Evolutionary conservation across 2,113 vertebrate species (phyloP).

Genomic region (Donacobius atricapilla): DNA sequence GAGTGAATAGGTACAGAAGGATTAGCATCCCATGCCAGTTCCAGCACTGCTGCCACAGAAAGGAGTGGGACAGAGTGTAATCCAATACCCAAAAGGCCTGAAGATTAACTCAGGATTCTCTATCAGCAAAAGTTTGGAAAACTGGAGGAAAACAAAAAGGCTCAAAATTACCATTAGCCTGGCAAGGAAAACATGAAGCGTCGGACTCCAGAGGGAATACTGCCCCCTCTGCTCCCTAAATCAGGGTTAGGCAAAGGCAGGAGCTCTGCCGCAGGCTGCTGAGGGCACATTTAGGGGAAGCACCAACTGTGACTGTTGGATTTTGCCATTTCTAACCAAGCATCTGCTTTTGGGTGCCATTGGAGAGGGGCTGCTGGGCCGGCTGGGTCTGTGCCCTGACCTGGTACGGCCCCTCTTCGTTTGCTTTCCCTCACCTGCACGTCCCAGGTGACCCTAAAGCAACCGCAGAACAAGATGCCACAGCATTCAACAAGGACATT

Average conservation of each 20-base stretch:
- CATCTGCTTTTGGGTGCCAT: not conserved
- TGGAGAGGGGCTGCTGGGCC: not conserved
- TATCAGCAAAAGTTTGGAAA: slow-evolving; percentile 34
- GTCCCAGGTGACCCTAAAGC: not conserved
- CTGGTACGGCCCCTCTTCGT: rapidly evolving
- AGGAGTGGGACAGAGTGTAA: not conserved
- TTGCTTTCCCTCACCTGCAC: not conserved
- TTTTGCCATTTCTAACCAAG: too few species aligned
- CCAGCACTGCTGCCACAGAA: slow-evolving; percentile 10
- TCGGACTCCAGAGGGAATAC: not conserved
- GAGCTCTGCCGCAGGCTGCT: not conserved
- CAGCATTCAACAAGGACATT: too few species aligned
- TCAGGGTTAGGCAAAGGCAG: not conserved
- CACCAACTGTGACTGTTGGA: not conserved
- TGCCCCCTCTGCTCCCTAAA: not conserved
- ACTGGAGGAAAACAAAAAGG: not conserved
- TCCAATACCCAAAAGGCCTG: slow-evolving; percentile 37
- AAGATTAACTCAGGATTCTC: slow-evolving; percentile 33
- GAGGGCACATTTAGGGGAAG: not conserved
- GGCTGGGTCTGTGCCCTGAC: not conserved
- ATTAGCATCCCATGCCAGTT: slow-evolving; percentile 17
- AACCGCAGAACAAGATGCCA: not conserved
- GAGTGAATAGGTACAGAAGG: slow-evolving; percentile 30
- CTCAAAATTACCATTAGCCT: not conserved
- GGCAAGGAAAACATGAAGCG: not conserved